phyloP scores from a whole-genome alignment of 1,140 invertebrate genomes.

The Choristoneura fumiferana region DNA sequence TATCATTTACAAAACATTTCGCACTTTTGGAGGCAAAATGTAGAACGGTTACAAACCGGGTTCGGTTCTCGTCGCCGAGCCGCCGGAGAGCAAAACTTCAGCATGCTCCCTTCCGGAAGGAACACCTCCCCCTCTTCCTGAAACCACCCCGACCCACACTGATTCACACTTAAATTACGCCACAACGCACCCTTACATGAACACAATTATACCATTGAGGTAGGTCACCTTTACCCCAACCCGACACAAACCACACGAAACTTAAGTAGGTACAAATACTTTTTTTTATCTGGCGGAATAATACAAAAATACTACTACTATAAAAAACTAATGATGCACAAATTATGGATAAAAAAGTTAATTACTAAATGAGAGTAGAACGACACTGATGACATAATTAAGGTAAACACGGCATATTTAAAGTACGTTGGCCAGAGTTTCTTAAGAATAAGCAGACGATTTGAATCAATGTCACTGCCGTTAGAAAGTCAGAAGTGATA shows the following conservation, averaged over 20 bases:
- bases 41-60: constrained; percentile 58
- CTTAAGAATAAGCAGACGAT: constrained; percentile 5
- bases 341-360: constrained; percentile 30
- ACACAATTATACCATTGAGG: constrained; percentile 12
- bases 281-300: too few species aligned
- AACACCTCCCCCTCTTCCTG: constrained; percentile 25
- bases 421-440: background rate
- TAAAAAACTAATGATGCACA: constrained; percentile 1
- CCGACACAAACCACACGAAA: too few species aligned
- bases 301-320: too few species aligned
- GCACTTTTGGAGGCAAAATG: constrained; percentile 15
- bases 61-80: constrained; percentile 77
- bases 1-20: constrained; percentile 18
- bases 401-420: constrained; percentile 11
- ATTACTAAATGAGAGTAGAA: constrained; percentile 26
- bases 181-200: constrained; percentile 27
- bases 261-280: too few species aligned
- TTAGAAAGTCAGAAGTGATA: constrained; percentile 57
- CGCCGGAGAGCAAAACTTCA: constrained; percentile 84
- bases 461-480: constrained; percentile 22
- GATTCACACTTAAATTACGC: constrained; percentile 20
- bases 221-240: background rate
- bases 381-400: constrained; percentile 31
- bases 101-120: constrained; percentile 71
- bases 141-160: constrained; percentile 19